A percentile compares a stretch with the other conserved stretches of the same genome.
Evolutionary conservation across 2,797 vertebrate species (phyloP).

Genomic region (Cryptoprocta ferox): DNA sequence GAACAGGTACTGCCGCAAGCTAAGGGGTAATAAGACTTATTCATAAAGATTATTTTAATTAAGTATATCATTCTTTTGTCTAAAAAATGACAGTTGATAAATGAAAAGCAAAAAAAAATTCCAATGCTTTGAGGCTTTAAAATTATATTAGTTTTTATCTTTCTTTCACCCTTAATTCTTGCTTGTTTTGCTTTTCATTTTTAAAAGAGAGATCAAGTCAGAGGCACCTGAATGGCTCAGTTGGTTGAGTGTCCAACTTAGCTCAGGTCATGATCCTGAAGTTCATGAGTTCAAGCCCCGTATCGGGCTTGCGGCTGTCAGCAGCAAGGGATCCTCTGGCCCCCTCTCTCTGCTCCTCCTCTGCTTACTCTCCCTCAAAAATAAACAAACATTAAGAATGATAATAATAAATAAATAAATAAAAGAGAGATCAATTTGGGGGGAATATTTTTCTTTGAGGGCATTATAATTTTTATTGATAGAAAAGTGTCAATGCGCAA

Average conservation of each 20-base stretch:
- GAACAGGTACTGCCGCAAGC: neutral
- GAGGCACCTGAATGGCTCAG: too few species aligned
- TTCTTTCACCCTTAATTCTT: neutral
- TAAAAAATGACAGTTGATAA: neutral
- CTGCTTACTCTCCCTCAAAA: too few species aligned
- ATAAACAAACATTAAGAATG: too few species aligned
- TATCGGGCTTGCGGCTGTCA: too few species aligned
- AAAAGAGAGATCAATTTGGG: neutral
- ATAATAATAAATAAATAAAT: too few species aligned
- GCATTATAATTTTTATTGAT: neutral
- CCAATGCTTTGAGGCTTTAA: neutral
- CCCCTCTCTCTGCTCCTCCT: too few species aligned
- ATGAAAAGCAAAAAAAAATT: neutral
- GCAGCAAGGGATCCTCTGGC: too few species aligned
- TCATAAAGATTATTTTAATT: constrained; percentile 28
- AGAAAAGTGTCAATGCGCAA: neutral
- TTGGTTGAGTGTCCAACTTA: too few species aligned
- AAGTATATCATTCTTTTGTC: neutral
- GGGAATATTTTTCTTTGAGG: neutral
- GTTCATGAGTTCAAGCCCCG: too few species aligned
- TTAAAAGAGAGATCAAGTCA: neutral
- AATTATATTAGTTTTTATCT: neutral
- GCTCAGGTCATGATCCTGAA: too few species aligned
- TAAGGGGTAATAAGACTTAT: neutral
- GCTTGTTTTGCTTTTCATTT: neutral